Conservation (phyloP, 2,888 invertebrate genomes). For the Hirtodrosophila alboralis region DNA sequence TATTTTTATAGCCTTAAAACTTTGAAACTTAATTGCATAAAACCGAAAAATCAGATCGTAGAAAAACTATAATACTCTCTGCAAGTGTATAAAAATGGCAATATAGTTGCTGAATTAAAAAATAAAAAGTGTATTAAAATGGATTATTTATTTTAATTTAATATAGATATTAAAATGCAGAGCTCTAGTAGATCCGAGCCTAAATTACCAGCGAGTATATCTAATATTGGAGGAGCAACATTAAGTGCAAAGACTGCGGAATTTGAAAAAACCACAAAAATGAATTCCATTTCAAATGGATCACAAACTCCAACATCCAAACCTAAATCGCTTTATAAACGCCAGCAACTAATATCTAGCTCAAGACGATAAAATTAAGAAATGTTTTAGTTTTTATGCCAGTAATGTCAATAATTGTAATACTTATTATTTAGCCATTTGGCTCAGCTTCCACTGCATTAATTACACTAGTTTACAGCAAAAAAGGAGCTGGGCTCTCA, state of each 20-base stretch:
- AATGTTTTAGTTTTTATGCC: not conserved
- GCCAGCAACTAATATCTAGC: conserved; percentile 51
- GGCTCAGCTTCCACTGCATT: not conserved
- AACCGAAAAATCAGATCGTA: no score
- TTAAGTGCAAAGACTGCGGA: conserved; percentile 88
- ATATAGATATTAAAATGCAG: conserved; percentile 14
- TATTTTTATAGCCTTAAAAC: no score
- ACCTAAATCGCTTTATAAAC: conserved; percentile 41
- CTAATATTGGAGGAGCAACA: conserved; percentile 88
- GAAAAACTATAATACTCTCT: no score
- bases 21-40: no score
- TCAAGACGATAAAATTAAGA: conserved; percentile 23
- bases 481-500: no score
- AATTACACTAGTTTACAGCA: no score
- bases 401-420: not conserved
- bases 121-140: no score
- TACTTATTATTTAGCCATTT: not conserved
- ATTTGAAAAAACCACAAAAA: conserved; percentile 85
- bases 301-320: conserved; percentile 2
- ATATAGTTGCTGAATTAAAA: no score
- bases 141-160: conserved; percentile 19
- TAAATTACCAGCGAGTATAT: conserved; percentile 86
- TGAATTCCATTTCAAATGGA: conserved; percentile 7
- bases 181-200: conserved; percentile 74
- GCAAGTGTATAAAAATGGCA: no score